A percentile compares a stretch with the other conserved stretches of the same genome.
These are phyloP conservation scores for Drosophila nigrodunni DNA, from an alignment of 1,140 invertebrate species.

Conservation along the genomic window DNA sequence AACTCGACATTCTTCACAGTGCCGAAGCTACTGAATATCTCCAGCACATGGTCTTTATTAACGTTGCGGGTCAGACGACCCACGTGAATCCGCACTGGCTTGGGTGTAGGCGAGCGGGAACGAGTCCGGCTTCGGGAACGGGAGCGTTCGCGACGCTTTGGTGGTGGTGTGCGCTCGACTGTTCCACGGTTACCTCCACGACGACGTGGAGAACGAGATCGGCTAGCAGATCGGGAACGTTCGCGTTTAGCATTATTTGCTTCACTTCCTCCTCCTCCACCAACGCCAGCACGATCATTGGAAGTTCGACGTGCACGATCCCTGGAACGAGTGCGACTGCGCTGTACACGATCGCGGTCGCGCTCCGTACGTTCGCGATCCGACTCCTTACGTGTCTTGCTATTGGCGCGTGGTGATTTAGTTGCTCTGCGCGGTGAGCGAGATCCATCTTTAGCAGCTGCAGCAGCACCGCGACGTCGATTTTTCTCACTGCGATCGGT, in stretches of 20 bases:
- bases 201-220: slow-evolving; percentile 73
- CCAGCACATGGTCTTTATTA: slow-evolving; percentile 95
- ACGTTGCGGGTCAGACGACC: slow-evolving; percentile 96
- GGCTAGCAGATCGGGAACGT: slow-evolving; percentile 65
- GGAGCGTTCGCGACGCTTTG: slow-evolving; percentile 78
- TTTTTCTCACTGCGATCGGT: slow-evolving; percentile 80
- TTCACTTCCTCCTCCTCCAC: slow-evolving; percentile 33
- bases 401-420: slow-evolving; percentile 68
- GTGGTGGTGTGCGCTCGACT: slow-evolving; percentile 73
- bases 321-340: slow-evolving; percentile 41
- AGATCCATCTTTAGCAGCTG: slow-evolving; percentile 69
- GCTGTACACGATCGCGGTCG: slow-evolving; percentile 51
- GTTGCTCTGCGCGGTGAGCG: slow-evolving; percentile 85
- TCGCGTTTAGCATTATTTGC: slow-evolving; percentile 67
- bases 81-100: slow-evolving; percentile 96
- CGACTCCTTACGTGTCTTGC: slow-evolving; percentile 69
- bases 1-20: slow-evolving; percentile 95
- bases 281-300: slow-evolving; percentile 35
- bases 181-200: slow-evolving; percentile 62
- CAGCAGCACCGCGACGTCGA: slow-evolving; percentile 85
- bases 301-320: slow-evolving; percentile 58
- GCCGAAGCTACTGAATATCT: slow-evolving; percentile 98
- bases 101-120: slow-evolving; percentile 93
- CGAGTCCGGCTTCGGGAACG: slow-evolving; percentile 90
- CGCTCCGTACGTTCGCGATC: slow-evolving; percentile 63